These are phyloP conservation scores for Centrocercus urophasianus DNA, from an alignment of 2,113 vertebrate genomes.

Conservation along the genomic window DNA sequence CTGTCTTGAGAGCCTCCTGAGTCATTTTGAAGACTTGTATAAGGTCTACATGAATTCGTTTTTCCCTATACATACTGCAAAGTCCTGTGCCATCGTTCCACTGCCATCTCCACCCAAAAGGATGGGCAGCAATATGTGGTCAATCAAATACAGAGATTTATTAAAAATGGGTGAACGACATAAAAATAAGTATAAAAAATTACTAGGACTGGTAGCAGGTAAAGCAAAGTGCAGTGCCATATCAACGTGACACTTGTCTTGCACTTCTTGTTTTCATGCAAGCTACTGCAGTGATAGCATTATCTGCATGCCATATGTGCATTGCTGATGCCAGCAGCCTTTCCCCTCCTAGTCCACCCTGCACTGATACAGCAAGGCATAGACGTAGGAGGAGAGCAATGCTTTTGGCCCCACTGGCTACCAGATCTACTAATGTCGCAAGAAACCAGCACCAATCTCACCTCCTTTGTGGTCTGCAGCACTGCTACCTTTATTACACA, in stretches of 20 bases:
- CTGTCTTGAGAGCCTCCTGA: neutral
- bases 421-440: neutral
- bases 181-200: neutral
- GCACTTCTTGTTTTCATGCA: neutral
- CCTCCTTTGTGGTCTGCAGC: neutral
- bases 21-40: neutral
- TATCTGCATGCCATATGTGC: conserved; percentile 35
- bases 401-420: neutral
- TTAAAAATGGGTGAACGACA: neutral
- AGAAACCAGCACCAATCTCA: neutral
- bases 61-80: rapidly evolving
- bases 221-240: neutral
- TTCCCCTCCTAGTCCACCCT: neutral
- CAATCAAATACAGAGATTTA: neutral
- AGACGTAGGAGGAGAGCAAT: neutral
- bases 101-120: neutral
- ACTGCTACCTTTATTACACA: neutral
- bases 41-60: neutral
- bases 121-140: rapidly evolving
- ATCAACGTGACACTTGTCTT: neutral
- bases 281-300: neutral
- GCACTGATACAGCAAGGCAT: rapidly evolving
- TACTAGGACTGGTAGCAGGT: neutral
- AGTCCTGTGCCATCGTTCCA: neutral
- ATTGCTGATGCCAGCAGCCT: neutral